phyloP scores from a whole-genome alignment of 2,797 vertebrate species.

The Rhincodon typus region DNA sequence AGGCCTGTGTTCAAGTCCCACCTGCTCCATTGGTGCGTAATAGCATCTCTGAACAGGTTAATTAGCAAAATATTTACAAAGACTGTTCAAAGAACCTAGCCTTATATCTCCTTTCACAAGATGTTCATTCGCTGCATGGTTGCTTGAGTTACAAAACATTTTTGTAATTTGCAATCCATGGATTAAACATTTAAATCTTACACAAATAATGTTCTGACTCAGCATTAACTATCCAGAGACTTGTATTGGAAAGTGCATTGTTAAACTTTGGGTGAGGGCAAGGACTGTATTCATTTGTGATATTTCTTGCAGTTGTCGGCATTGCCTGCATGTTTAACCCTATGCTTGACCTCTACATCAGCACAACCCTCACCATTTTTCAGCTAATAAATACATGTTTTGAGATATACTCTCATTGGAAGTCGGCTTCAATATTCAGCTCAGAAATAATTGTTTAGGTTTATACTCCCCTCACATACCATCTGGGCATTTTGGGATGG shows the following conservation, averaged over 20 bases:
- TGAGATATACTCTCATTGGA: neutral
- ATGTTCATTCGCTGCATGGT: neutral
- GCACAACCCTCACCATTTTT: too few species aligned
- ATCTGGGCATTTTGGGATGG: too few species aligned
- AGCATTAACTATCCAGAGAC: neutral
- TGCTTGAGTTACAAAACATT: neutral
- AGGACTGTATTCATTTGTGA: neutral
- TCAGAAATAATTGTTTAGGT: too few species aligned
- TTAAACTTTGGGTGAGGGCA: neutral
- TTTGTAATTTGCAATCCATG: neutral
- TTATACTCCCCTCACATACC: too few species aligned
- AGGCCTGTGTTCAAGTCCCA: too few species aligned
- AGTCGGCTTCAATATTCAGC: too few species aligned
- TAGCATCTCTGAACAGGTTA: too few species aligned
- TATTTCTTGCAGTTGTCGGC: neutral
- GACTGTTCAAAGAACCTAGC: too few species aligned
- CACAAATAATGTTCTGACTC: neutral
- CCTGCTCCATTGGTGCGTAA: too few species aligned
- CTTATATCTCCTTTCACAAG: too few species aligned
- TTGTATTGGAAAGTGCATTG: neutral
- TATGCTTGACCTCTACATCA: neutral
- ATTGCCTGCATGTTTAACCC: neutral
- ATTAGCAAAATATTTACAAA: too few species aligned
- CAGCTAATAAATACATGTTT: neutral
- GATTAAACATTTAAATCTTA: neutral